These are phyloP conservation scores for Dasypogon diadema DNA, from an alignment of 2,888 invertebrate genomes.

Conservation along the genomic window DNA sequence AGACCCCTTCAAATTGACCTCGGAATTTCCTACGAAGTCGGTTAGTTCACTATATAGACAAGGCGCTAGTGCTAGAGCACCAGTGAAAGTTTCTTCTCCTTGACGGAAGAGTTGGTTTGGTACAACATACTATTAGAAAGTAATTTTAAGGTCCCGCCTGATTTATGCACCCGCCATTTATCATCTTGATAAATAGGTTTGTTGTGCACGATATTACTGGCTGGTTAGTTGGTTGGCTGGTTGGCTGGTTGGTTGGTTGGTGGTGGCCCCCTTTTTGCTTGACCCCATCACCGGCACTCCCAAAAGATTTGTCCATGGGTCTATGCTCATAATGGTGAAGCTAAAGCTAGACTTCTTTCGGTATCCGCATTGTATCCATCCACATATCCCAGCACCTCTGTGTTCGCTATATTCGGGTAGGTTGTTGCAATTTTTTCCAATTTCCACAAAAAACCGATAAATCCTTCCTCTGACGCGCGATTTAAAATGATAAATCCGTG, in stretches of 20 bases:
- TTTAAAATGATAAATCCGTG: slow-evolving; percentile 50
- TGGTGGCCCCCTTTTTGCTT: slow-evolving; percentile 37
- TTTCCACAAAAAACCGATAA: slow-evolving; percentile 51
- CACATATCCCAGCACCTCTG: not conserved
- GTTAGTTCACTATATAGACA: slow-evolving; percentile 4
- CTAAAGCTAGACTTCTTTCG: not conserved
- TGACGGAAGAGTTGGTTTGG: slow-evolving; percentile 36
- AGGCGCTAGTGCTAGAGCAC: not conserved
- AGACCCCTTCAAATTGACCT: slow-evolving; percentile 34
- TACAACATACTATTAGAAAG: slow-evolving; percentile 51
- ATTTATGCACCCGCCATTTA: slow-evolving; percentile 51
- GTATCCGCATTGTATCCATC: not conserved
- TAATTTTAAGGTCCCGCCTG: slow-evolving; percentile 51
- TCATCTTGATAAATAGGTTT: slow-evolving; percentile 53
- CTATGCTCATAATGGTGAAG: slow-evolving; percentile 5
- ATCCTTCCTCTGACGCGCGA: slow-evolving; percentile 50
- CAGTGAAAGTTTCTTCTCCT: slow-evolving; percentile 46
- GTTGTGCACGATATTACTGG: slow-evolving; percentile 45
- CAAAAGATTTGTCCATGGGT: slow-evolving; percentile 46
- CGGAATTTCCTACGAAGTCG: slow-evolving; percentile 31
- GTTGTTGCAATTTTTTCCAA: slow-evolving; percentile 48
- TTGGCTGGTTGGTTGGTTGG: not conserved
- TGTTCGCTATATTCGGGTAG: slow-evolving; percentile 30
- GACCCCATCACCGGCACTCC: slow-evolving; percentile 47
- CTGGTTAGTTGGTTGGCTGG: not conserved